phyloP scores from a whole-genome alignment of 1,140 invertebrate genomes.

The Hesperophylax magnus region DNA sequence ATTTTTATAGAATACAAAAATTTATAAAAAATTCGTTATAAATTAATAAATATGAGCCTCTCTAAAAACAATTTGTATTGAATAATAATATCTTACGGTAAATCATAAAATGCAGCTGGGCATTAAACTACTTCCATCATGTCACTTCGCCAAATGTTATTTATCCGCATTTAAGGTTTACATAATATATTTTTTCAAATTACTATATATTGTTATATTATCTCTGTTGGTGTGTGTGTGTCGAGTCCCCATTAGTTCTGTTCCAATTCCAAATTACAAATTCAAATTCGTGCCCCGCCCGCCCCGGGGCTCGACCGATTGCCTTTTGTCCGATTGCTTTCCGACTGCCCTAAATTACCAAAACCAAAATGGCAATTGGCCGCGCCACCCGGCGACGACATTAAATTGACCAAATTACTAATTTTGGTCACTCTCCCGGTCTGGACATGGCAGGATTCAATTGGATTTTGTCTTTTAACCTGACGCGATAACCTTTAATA shows the following conservation, averaged over 20 bases:
- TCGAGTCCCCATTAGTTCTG: constrained; percentile 15
- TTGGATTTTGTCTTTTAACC: too few relatives aligned
- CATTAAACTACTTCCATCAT: too few relatives aligned
- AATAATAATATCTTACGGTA: too few relatives aligned
- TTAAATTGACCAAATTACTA: background rate
- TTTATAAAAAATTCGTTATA: too few relatives aligned
- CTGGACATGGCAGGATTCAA: too few relatives aligned
- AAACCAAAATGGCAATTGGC: constrained; percentile 17
- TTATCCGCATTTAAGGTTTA: background rate
- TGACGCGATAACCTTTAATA: too few relatives aligned
- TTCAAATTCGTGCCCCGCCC: constrained; percentile 28
- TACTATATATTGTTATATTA: too few relatives aligned
- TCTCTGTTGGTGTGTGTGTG: background rate
- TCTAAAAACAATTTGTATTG: too few relatives aligned
- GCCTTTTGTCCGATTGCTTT: constrained; percentile 25
- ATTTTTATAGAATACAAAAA: too few relatives aligned
- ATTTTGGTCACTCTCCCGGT: background rate
- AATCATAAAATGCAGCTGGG: too few relatives aligned
- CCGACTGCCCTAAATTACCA: constrained; percentile 18
- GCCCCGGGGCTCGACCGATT: constrained; percentile 11
- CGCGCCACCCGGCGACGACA: constrained; percentile 7
- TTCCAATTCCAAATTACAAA: constrained; percentile 30
- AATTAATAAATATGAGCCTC: too few relatives aligned
- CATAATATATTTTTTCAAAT: background rate
- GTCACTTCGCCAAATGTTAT: too few relatives aligned